These are phyloP conservation scores for Orchesellides sinensis DNA, from an alignment of 2,888 invertebrate species.

Conservation along the genomic window DNA sequence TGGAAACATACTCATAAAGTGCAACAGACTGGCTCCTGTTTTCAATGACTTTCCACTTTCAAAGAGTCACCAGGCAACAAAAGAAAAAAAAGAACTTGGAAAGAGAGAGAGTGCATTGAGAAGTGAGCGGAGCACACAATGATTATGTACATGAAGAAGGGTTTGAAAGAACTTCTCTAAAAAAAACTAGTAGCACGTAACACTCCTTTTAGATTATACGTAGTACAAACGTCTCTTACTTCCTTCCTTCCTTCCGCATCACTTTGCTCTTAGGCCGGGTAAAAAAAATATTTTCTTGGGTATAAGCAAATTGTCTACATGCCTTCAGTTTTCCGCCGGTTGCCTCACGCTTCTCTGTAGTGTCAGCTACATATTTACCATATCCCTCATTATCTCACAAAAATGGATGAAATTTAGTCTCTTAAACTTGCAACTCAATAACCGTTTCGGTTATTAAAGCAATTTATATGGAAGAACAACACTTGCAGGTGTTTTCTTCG, in stretches of 20 bases:
- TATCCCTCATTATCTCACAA: constrained; percentile 53
- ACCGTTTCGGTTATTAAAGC: constrained; percentile 35
- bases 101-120: constrained; percentile 1
- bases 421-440: constrained; percentile 29
- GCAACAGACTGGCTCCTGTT: constrained; percentile 72
- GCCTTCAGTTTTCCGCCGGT: constrained; percentile 44
- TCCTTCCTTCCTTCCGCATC: constrained; percentile 45
- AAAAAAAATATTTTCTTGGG: constrained; percentile 12
- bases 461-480: constrained; percentile 28
- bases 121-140: not conserved
- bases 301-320: constrained; percentile 15
- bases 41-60: constrained; percentile 69
- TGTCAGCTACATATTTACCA: not conserved
- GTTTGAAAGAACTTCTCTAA: not conserved
- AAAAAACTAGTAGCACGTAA: not conserved
- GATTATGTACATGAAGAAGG: not conserved
- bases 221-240: constrained; percentile 61
- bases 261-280: constrained; percentile 17
- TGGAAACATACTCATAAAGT: constrained; percentile 71
- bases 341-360: constrained; percentile 24
- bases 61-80: constrained; percentile 61
- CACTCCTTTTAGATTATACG: constrained; percentile 48
- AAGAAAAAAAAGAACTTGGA: constrained; percentile 33
- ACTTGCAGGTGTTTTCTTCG: too few relatives aligned
- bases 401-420: not conserved